A percentile compares a stretch with the other conserved stretches of the same genome.
These are phyloP conservation scores for Drosophila prolongata DNA, from an alignment of 2,888 invertebrate genomes.

Conservation along the genomic window DNA sequence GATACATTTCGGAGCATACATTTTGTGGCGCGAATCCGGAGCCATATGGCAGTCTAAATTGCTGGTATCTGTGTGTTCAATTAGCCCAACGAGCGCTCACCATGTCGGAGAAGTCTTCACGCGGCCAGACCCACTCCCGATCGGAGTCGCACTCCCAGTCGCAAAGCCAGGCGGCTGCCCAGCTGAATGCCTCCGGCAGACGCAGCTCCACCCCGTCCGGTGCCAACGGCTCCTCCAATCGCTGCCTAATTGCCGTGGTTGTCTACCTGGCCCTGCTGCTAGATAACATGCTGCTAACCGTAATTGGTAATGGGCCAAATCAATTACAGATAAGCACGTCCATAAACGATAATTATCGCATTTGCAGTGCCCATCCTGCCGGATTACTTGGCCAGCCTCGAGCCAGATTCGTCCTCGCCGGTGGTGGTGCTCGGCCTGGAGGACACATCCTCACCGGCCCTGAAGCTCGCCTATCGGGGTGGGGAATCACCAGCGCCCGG, in stretches of 20 bases:
- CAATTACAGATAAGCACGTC: slow-evolving; percentile 8
- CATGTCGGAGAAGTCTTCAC: slow-evolving; percentile 58
- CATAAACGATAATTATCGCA: slow-evolving; percentile 5
- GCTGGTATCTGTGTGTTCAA: slow-evolving; percentile 32
- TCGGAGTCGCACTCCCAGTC: slow-evolving; percentile 21
- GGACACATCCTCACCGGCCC: slow-evolving; percentile 6
- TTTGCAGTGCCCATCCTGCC: slow-evolving; percentile 92
- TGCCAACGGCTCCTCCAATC: slow-evolving; percentile 64
- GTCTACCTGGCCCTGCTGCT: slow-evolving; percentile 91
- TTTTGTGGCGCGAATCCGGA: slow-evolving; percentile 59
- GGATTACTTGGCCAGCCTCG: slow-evolving; percentile 88
- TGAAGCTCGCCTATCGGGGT: slow-evolving; percentile 67
- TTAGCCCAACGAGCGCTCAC: slow-evolving; percentile 15
- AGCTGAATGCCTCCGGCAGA: slow-evolving; percentile 47
- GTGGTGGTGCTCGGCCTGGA: slow-evolving; percentile 31
- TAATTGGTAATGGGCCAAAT: slow-evolving; percentile 89
- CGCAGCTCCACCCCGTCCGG: slow-evolving; percentile 53
- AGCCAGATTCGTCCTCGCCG: slow-evolving; percentile 73
- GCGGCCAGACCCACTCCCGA: slow-evolving; percentile 21
- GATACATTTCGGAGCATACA: slow-evolving; percentile 48
- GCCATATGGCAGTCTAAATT: slow-evolving; percentile 67
- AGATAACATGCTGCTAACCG: slow-evolving; percentile 94
- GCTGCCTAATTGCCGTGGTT: slow-evolving; percentile 85
- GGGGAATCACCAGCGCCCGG: slow-evolving; percentile 39
- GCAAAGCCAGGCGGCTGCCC: slow-evolving; percentile 45